phyloP scores from a whole-genome alignment of 2,113 vertebrate species.

The Tenebrosternarchus preto region DNA sequence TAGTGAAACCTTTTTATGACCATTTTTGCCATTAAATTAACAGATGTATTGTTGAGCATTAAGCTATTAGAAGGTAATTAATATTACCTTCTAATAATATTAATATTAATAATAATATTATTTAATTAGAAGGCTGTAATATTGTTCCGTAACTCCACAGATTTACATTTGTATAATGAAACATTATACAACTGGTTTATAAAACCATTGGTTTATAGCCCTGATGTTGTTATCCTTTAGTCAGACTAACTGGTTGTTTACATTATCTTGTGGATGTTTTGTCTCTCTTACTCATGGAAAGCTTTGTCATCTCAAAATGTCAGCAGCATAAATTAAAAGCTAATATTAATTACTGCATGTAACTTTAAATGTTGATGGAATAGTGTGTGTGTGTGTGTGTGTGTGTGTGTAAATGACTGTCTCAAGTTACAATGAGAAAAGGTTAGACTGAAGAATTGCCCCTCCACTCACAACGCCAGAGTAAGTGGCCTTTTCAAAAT shows the following conservation, averaged over 20 bases:
- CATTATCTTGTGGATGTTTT: slow-evolving; percentile 9
- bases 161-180: no score
- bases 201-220: background rate
- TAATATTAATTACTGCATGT: slow-evolving; percentile 37
- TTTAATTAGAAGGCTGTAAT: no score
- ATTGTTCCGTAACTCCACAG: no score
- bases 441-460: slow-evolving; percentile 52
- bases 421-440: slow-evolving; percentile 39
- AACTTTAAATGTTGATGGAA: slow-evolving; percentile 44
- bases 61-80: no score
- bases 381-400: slow-evolving; percentile 32
- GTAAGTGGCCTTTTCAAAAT: slow-evolving; percentile 45
- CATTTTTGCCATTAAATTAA: background rate
- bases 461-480: slow-evolving; percentile 20
- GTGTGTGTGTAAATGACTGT: background rate
- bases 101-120: no score
- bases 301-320: slow-evolving; percentile 46
- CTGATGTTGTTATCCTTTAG: background rate
- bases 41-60: background rate
- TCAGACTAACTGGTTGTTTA: background rate
- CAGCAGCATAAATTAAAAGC: slow-evolving; percentile 33
- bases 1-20: background rate
- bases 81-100: no score
- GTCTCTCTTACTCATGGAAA: background rate
- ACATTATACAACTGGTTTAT: no score